Base-by-base conservation (phyloP, 1,140 invertebrate genomes). In the Gerris buenoi region DNA sequence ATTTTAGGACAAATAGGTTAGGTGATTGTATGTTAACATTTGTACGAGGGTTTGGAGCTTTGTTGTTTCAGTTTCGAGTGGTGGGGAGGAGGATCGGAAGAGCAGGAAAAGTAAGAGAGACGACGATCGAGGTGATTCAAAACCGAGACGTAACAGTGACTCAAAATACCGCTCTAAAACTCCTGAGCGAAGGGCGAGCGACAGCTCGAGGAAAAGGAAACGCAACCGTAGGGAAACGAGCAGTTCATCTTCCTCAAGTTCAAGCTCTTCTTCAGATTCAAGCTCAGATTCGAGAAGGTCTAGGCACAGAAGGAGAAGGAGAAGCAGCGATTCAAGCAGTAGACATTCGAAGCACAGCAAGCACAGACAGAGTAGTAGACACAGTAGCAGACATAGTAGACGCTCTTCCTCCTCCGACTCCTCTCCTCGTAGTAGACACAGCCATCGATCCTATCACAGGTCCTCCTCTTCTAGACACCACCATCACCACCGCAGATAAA, bases 401-500 rank as follows among this genome's bases (percentile, higher is more conserved):
- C 59, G 59, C 22, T 26, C 23, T 27, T 46, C 33, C 18, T 10
- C 5, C 33, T 46, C 33, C 3, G 33, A 46, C 33, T 46, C 33
- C 18, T 46, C 33, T 18, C 33, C 33, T 18, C 33, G 33, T 25
- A 22, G 18, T 22, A 29, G 27, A n/a, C 63, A 64, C 27, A 27
- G 25, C 27, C 33, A 23, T 22, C 28, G 25, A 13, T 29, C 22
- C 18, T 29, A 29, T 0, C n/a, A 27, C 23, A 63, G 61, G 18
- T 59, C 63, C 33, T 65, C 64, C 22, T 65, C 64, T 1, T n/a
- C 27, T 18, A 65, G 64, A 1, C 46, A n/a, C 22, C 33, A 26
- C 33, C n/a, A 18, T 25, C 64, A 57, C 22, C 25, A 26, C 18
- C 64, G 57, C 64, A 65, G 64, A n/a, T n/a, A n/a, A n/a, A n/a